Percentiles rank a stretch among this genome's conserved stretches.
Conservation (phyloP, 2,113 vertebrate genomes). For the Scortum barcoo region DNA sequence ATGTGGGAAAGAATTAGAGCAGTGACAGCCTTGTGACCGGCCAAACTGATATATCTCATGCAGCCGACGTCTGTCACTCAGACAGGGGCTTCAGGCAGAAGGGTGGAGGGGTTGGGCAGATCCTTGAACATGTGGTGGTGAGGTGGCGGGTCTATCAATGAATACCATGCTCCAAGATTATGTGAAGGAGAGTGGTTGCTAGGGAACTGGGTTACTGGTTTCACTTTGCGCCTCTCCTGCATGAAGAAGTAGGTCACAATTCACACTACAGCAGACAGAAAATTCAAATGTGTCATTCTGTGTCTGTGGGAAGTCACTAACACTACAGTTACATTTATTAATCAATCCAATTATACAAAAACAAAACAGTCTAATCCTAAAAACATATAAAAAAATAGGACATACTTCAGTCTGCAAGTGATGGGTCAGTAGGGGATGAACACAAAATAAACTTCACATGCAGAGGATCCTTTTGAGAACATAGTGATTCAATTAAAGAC, state of each 20-base stretch:
- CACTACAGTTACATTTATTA: slow-evolving; percentile 28
- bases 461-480: slow-evolving; percentile 59
- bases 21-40: slow-evolving; percentile 33
- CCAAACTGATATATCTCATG: slow-evolving; percentile 75
- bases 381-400: slow-evolving; percentile 41
- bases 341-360: slow-evolving; percentile 50
- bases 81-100: slow-evolving; percentile 78
- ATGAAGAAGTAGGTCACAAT: slow-evolving; percentile 74
- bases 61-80: slow-evolving; percentile 73
- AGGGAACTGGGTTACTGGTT: slow-evolving; percentile 75
- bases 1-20: slow-evolving; percentile 2
- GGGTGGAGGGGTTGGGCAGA: slow-evolving; percentile 38
- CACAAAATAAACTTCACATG: slow-evolving; percentile 68
- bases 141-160: slow-evolving; percentile 58
- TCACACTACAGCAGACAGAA: slow-evolving; percentile 59
- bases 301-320: slow-evolving; percentile 40
- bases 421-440: slow-evolving; percentile 52
- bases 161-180: slow-evolving; percentile 77
- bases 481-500: slow-evolving; percentile 40
- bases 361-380: slow-evolving; percentile 42
- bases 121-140: slow-evolving; percentile 63
- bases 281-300: slow-evolving; percentile 60
- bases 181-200: slow-evolving; percentile 73
- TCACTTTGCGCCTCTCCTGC: slow-evolving; percentile 68
- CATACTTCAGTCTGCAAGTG: slow-evolving; percentile 29